phyloP scores from a whole-genome alignment of 2,888 invertebrate species.

The Sphinx pinastri region DNA sequence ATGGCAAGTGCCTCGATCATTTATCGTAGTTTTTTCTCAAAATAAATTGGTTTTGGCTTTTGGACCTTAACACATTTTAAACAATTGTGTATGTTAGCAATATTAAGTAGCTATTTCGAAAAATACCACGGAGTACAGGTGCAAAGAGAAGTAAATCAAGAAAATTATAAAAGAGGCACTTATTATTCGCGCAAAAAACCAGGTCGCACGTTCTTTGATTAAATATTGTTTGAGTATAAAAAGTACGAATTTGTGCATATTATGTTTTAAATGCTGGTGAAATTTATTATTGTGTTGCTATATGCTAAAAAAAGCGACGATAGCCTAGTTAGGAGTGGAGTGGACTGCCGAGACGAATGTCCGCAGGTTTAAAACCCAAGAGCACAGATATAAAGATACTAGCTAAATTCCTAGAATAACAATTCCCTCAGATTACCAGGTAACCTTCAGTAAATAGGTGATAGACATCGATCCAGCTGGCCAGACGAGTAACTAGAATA shows the following conservation, averaged over 20 bases:
- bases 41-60: too few relatives aligned
- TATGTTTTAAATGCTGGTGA: background rate
- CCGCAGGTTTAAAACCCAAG: too few relatives aligned
- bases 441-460: background rate
- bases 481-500: slow-evolving; percentile 31
- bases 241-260: background rate
- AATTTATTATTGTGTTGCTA: background rate
- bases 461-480: slow-evolving; percentile 12
- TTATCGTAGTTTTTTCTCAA: too few relatives aligned
- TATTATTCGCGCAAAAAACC: slow-evolving; percentile 1
- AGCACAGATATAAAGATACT: too few relatives aligned
- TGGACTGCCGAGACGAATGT: too few relatives aligned
- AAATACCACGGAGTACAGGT: background rate
- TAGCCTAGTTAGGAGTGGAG: too few relatives aligned
- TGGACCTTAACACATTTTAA: too few relatives aligned
- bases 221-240: background rate
- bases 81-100: too few relatives aligned
- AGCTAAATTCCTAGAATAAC: too few relatives aligned
- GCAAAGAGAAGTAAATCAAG: background rate
- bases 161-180: background rate
- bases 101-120: background rate
- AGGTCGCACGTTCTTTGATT: background rate
- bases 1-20: too few relatives aligned
- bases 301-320: too few relatives aligned
- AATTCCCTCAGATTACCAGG: background rate